These are phyloP conservation scores for Anguilla obscura DNA, from an alignment of 2,797 vertebrate species.

Conservation along the genomic window DNA sequence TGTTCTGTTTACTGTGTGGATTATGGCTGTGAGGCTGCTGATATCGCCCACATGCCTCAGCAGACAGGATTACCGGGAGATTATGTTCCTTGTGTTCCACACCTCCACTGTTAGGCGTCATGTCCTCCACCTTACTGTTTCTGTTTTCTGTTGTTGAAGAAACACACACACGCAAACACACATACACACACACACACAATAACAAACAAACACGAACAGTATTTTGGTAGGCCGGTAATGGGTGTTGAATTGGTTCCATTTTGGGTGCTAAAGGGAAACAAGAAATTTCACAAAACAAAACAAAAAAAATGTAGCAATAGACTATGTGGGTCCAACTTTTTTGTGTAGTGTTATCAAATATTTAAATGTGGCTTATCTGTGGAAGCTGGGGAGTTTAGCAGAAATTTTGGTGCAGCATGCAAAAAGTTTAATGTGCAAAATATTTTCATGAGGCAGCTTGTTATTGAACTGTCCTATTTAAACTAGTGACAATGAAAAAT, in stretches of 20 bases:
- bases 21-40: conserved; percentile 64
- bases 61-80: conserved; percentile 72
- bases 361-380: no score
- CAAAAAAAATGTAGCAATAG: not conserved
- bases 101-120: conserved; percentile 58
- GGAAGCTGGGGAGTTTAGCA: no score
- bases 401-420: no score
- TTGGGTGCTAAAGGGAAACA: not conserved
- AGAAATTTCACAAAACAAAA: not conserved
- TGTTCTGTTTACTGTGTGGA: conserved; percentile 55
- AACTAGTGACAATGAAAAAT: no score
- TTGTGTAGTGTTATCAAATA: no score
- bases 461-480: no score
- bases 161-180: conserved; percentile 24
- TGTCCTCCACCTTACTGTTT: conserved; percentile 56
- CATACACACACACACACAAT: conserved; percentile 32
- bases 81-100: conserved; percentile 66
- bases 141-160: conserved; percentile 25
- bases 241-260: not conserved
- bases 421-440: no score
- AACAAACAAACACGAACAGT: conserved; percentile 28
- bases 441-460: no score
- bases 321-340: not conserved
- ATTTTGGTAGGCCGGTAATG: not conserved
- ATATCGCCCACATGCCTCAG: conserved; percentile 65